Conservation (phyloP, 2,888 invertebrate genomes). For the Aleiodes leptofemur region DNA sequence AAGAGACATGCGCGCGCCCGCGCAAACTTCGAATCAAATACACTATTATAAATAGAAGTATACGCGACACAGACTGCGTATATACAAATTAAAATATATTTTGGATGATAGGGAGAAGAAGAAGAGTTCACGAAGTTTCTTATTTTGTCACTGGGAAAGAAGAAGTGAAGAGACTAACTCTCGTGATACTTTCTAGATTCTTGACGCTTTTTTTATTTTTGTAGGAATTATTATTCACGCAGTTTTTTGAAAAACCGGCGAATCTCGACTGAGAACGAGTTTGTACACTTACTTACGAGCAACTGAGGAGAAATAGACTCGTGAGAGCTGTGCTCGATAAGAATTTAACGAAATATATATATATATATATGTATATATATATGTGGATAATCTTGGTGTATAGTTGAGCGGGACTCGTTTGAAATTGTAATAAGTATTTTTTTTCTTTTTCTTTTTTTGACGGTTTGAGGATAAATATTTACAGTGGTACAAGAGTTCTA, state of each 20-base stretch:
- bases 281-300: slow-evolving; percentile 8
- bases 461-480: too few species aligned
- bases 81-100: neutral
- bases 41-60: slow-evolving; percentile 35
- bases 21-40: slow-evolving; percentile 2
- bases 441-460: neutral
- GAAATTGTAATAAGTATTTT: slow-evolving; percentile 16
- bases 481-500: too few species aligned
- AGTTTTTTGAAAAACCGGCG: neutral
- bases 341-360: slow-evolving; percentile 6
- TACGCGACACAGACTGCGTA: neutral
- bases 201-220: too few species aligned
- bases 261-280: neutral
- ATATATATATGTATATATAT: too few species aligned
- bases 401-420: slow-evolving; percentile 5
- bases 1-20: slow-evolving; percentile 31
- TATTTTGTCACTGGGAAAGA: too few species aligned
- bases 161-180: too few species aligned
- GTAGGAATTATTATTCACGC: too few species aligned
- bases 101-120: neutral
- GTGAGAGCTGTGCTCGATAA: slow-evolving; percentile 13
- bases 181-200: too few species aligned
- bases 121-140: neutral
- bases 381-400: neutral
- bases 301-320: slow-evolving; percentile 7